Percentiles rank a stretch among this genome's conserved stretches.
phyloP scores from a whole-genome alignment of 2,888 invertebrate species.

The Dicyrtomina minuta region DNA sequence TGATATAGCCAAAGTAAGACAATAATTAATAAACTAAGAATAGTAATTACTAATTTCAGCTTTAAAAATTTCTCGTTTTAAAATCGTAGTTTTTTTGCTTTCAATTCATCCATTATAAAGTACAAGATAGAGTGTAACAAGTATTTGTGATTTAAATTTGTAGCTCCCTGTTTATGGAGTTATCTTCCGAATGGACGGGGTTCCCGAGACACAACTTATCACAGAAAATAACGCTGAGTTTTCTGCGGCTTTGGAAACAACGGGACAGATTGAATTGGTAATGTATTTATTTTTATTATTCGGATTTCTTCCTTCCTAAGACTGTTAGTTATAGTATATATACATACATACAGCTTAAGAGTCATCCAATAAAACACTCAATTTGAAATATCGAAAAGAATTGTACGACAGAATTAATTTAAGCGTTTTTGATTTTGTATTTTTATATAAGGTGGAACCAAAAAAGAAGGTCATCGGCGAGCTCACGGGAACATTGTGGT shows the following conservation, averaged over 20 bases:
- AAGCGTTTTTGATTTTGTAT: background rate
- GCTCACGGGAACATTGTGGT: background rate
- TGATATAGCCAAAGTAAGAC: slow-evolving; percentile 37
- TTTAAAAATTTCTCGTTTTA: background rate
- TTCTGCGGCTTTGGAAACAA: background rate
- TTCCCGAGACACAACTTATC: background rate
- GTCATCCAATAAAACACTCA: no score
- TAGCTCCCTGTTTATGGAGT: slow-evolving; percentile 29
- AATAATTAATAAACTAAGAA: background rate
- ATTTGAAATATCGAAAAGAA: no score
- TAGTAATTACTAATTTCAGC: background rate
- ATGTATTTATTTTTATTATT: background rate
- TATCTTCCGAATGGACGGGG: slow-evolving; percentile 11
- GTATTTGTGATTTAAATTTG: background rate
- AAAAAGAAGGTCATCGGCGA: no score
- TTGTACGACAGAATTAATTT: no score
- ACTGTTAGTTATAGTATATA: no score
- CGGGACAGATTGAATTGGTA: background rate
- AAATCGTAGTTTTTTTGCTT: background rate
- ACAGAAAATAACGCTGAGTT: background rate
- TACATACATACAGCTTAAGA: background rate
- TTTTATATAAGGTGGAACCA: background rate
- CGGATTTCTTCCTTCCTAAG: background rate
- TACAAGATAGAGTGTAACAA: background rate
- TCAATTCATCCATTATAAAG: background rate